Conservation (phyloP, 1,140 invertebrate species). For the Aphaenogaster rudis region DNA sequence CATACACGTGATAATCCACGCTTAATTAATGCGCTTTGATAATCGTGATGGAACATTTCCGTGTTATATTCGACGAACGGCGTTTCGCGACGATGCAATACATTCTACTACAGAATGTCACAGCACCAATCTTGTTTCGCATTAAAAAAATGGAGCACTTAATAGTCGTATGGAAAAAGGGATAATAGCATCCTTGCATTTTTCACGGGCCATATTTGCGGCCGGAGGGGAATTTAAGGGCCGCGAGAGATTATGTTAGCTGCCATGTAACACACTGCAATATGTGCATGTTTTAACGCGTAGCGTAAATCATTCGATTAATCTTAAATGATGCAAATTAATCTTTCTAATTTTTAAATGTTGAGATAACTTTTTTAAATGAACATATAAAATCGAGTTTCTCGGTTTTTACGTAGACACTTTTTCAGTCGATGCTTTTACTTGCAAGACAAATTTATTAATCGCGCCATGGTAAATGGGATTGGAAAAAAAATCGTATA, state of each 20-base stretch:
- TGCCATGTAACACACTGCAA: slow-evolving; percentile 30
- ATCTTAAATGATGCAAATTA: slow-evolving; percentile 14
- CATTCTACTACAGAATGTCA: slow-evolving; percentile 10
- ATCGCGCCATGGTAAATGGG: neutral
- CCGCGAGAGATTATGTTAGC: slow-evolving; percentile 30
- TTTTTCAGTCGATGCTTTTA: neutral
- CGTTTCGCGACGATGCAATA: slow-evolving; percentile 24
- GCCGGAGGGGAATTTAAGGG: neutral
- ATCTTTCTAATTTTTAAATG: slow-evolving; percentile 6
- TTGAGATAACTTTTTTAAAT: slow-evolving; percentile 14
- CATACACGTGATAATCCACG: slow-evolving; percentile 55
- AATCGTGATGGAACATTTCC: slow-evolving; percentile 58
- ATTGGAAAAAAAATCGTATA: slow-evolving; percentile 16
- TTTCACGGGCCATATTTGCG: slow-evolving; percentile 17
- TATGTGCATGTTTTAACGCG: slow-evolving; percentile 5
- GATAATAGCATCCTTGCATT: slow-evolving; percentile 14
- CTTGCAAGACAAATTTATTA: neutral
- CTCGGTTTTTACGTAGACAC: neutral
- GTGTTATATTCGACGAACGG: slow-evolving; percentile 12
- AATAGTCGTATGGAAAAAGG: neutral
- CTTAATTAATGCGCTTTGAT: slow-evolving; percentile 71
- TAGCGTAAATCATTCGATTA: slow-evolving; percentile 9
- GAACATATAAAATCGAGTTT: slow-evolving; percentile 4
- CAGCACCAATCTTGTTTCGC: slow-evolving; percentile 34
- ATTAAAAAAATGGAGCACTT: slow-evolving; percentile 33